These are phyloP conservation scores for Anhinga rufa DNA, from an alignment of 2,113 vertebrate species.

Conservation along the genomic window DNA sequence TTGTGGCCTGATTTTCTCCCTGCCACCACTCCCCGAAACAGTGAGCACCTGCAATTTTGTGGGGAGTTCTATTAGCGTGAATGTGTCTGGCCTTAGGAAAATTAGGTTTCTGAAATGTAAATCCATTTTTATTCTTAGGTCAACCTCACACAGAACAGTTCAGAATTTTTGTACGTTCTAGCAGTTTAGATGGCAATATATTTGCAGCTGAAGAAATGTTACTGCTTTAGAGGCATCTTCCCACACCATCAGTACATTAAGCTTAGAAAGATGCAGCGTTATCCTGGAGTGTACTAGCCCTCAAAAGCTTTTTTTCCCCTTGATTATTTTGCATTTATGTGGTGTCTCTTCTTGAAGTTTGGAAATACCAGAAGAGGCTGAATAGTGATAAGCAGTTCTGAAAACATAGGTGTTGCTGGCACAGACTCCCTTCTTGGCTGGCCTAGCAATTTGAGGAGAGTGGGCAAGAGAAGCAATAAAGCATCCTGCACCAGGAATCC, in stretches of 20 bases:
- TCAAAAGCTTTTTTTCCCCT: not conserved
- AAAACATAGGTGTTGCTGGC: not conserved
- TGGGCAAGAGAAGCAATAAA: not conserved
- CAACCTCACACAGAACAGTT: not conserved
- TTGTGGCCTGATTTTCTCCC: not conserved
- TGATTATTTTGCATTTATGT: not conserved
- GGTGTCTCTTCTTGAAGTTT: not conserved
- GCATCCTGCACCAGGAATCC: not conserved
- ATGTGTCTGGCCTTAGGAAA: not conserved
- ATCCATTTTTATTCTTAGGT: not conserved
- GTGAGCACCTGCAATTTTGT: not conserved
- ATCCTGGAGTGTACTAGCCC: not conserved
- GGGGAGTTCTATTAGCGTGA: not conserved
- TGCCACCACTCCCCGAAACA: not conserved
- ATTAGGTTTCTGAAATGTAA: not conserved
- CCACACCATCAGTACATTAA: not conserved
- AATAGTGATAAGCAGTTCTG: not conserved
- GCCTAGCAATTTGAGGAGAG: not conserved
- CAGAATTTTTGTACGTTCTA: not conserved
- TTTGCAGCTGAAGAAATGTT: not conserved
- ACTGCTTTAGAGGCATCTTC: not conserved
- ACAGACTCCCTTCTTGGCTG: not conserved
- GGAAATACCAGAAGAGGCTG: not conserved
- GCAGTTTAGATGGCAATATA: not conserved
- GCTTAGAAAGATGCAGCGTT: not conserved